Conservation (phyloP, 1,140 invertebrate genomes). For the Protaetia brevitarsis region DNA sequence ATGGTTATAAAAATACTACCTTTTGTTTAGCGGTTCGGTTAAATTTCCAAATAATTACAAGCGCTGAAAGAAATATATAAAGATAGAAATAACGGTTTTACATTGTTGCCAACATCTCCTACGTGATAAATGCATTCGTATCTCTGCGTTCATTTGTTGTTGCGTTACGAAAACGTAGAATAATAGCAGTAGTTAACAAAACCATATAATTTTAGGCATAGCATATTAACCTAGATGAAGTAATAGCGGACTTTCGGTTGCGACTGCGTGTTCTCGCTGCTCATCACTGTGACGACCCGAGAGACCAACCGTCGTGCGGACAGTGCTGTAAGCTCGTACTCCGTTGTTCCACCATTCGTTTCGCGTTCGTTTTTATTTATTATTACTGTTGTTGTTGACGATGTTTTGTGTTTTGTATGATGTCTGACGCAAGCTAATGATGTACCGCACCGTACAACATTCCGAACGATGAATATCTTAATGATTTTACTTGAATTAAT, state of each 20-base stretch:
- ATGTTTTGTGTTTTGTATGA: background rate
- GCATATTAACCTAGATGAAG: conserved; percentile 31
- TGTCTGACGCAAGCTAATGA: conserved; percentile 22
- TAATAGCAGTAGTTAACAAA: conserved; percentile 17
- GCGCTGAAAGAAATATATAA: too few species aligned
- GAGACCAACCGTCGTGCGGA: conserved; percentile 8
- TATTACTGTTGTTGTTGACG: conserved; percentile 2
- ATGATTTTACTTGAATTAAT: background rate
- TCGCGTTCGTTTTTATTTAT: conserved; percentile 19
- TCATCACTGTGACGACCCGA: conserved; percentile 26
- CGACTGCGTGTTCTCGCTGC: conserved; percentile 2
- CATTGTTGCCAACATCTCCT: background rate
- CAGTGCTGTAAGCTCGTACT: background rate
- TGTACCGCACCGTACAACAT: background rate
- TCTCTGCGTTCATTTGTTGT: background rate
- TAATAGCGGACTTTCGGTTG: conserved; percentile 27
- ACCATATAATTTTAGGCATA: conserved; percentile 25
- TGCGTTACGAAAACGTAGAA: conserved; percentile 14
- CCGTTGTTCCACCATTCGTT: background rate
- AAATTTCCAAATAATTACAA: too few species aligned
- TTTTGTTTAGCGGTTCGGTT: too few species aligned
- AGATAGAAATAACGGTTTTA: too few species aligned
- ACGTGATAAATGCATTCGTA: background rate
- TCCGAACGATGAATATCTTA: conserved; percentile 20
- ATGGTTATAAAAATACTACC: too few species aligned